These are phyloP conservation scores for Bufo gargarizans DNA, from an alignment of 2,113 vertebrate genomes.

Conservation along the genomic window DNA sequence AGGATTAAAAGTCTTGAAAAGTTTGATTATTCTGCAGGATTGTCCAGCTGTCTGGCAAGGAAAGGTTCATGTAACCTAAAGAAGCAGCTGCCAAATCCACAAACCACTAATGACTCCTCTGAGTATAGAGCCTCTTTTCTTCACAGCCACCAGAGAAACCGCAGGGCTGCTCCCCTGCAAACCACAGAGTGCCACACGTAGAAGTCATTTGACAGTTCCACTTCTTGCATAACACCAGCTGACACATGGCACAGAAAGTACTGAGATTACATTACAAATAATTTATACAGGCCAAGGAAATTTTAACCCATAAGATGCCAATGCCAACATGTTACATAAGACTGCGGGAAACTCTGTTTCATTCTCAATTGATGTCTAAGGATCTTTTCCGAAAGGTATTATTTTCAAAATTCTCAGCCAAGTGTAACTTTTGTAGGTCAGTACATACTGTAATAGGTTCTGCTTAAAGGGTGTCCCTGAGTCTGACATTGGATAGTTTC, in stretches of 20 bases:
- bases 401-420: background rate
- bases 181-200: slow-evolving; percentile 43
- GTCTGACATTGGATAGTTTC: background rate
- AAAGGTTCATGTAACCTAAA: slow-evolving; percentile 54
- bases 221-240: slow-evolving; percentile 20
- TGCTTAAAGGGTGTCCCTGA: no score
- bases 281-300: slow-evolving; percentile 27
- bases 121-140: slow-evolving; percentile 48
- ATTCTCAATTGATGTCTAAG: background rate
- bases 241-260: background rate
- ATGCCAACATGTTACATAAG: slow-evolving; percentile 10
- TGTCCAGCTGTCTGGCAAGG: slow-evolving; percentile 27
- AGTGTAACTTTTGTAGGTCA: background rate
- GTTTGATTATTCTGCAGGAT: slow-evolving; percentile 13
- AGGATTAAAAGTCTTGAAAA: background rate
- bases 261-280: slow-evolving; percentile 17
- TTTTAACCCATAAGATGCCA: background rate
- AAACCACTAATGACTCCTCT: slow-evolving; percentile 56
- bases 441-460: no score
- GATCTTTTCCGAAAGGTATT: background rate
- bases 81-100: slow-evolving; percentile 51
- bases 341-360: background rate
- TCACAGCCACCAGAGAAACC: slow-evolving; percentile 47
- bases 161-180: slow-evolving; percentile 37
- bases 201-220: slow-evolving; percentile 11